Percentiles rank a stretch among this genome's conserved stretches.
Conservation (phyloP, 2,888 invertebrate species). For the Ctenicera cuprea region DNA sequence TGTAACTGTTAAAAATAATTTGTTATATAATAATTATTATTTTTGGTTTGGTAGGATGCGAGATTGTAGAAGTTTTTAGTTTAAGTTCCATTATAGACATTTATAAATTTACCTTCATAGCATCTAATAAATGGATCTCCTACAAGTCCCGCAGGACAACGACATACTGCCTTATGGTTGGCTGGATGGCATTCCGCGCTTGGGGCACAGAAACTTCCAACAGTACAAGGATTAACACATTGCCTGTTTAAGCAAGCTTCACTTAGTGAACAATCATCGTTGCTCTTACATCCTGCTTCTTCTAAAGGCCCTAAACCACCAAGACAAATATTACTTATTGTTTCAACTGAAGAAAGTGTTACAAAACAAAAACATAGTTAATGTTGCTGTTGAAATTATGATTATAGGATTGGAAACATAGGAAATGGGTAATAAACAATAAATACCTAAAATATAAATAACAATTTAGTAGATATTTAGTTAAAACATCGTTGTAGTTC, state of each 20-base stretch:
- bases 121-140: conserved; percentile 91
- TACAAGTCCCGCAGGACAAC: conserved; percentile 82
- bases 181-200: conserved; percentile 86
- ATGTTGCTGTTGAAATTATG: conserved; percentile 52
- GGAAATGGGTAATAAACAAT: conserved; percentile 29
- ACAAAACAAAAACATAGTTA: conserved; percentile 44
- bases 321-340: conserved; percentile 50
- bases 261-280: conserved; percentile 83
- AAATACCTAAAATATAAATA: conserved; percentile 47
- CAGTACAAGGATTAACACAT: conserved; percentile 86
- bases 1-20: conserved; percentile 60
- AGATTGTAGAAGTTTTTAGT: too few relatives aligned
- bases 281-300: conserved; percentile 80
- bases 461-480: conserved; percentile 28
- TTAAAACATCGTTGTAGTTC: not conserved
- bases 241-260: conserved; percentile 83
- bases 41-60: conserved; percentile 13
- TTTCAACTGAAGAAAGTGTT: conserved; percentile 13
- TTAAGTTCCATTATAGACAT: too few relatives aligned
- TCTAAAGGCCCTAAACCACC: conserved; percentile 67
- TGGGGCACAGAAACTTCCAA: conserved; percentile 83
- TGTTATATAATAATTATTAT: not conserved
- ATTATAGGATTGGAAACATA: conserved; percentile 24
- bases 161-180: conserved; percentile 86
- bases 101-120: conserved; percentile 73